A percentile compares a stretch with the other conserved stretches of the same genome.
phyloP scores from a whole-genome alignment of 2,888 invertebrate species.

The Drosophila imparisetae region DNA sequence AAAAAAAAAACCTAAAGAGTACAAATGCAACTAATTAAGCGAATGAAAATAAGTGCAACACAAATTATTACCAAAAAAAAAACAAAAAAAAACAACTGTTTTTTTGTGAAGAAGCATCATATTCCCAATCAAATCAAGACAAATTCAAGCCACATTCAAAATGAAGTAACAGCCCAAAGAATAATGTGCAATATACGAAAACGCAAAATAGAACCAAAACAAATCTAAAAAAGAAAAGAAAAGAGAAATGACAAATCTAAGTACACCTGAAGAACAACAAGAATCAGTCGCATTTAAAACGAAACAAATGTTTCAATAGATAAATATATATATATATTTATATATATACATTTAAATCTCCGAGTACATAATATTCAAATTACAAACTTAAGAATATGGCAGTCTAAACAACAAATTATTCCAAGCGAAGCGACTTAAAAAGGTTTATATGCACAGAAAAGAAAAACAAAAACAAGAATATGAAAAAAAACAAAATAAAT shows the following conservation, averaged over 20 bases:
- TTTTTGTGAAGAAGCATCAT: slow-evolving; percentile 39
- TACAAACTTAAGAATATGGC: slow-evolving; percentile 34
- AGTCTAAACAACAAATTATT: slow-evolving; percentile 16
- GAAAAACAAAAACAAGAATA: slow-evolving; percentile 28
- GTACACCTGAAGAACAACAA: slow-evolving; percentile 47
- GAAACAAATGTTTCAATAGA: slow-evolving; percentile 35
- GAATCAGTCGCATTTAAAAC: slow-evolving; percentile 26
- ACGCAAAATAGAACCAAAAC: slow-evolving; percentile 22
- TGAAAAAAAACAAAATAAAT: slow-evolving; percentile 33
- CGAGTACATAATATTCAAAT: slow-evolving; percentile 23
- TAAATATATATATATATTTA: slow-evolving; percentile 12
- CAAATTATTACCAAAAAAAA: slow-evolving; percentile 31
- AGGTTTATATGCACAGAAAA: slow-evolving; percentile 23
- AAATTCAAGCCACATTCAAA: slow-evolving; percentile 34
- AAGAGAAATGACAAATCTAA: slow-evolving; percentile 18
- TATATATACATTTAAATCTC: slow-evolving; percentile 2
- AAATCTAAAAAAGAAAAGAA: slow-evolving; percentile 20
- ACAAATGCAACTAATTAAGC: slow-evolving; percentile 54
- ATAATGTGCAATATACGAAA: slow-evolving; percentile 27
- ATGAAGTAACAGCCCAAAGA: slow-evolving; percentile 38
- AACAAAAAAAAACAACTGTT: slow-evolving; percentile 12
- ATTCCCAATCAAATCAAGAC: slow-evolving; percentile 24
- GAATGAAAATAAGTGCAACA: slow-evolving; percentile 48
- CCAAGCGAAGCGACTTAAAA: slow-evolving; percentile 26
- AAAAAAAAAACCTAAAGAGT: slow-evolving; percentile 23